Conservation (phyloP, 2,797 vertebrate genomes). For the Furcifer pardalis region DNA sequence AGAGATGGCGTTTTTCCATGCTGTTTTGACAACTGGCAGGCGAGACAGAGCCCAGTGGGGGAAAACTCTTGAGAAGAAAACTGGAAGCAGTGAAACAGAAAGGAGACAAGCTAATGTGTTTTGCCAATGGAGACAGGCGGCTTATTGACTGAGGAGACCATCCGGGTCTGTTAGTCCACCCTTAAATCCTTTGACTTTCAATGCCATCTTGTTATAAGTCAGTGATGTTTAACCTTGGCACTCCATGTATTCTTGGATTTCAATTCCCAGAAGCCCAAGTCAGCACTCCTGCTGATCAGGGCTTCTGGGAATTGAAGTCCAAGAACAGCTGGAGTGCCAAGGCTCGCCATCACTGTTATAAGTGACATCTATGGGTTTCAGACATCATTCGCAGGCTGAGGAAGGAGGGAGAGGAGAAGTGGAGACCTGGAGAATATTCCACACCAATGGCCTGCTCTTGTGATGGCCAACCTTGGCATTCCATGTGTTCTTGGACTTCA, state of each 20-base stretch:
- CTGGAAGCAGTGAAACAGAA: slow-evolving; percentile 25
- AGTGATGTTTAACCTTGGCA: no score
- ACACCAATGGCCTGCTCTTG: no score
- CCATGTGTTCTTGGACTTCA: no score
- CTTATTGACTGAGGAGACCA: background rate
- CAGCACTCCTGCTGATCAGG: no score
- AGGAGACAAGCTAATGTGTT: slow-evolving; percentile 13
- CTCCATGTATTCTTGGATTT: no score
- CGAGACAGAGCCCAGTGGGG: background rate
- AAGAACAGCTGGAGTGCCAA: no score
- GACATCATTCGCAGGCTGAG: background rate
- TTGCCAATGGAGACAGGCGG: slow-evolving; percentile 27
- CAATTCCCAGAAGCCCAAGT: no score
- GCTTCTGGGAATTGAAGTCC: no score
- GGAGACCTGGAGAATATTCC: background rate
- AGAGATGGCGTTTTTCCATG: background rate
- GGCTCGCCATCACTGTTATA: no score
- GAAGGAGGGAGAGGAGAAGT: background rate
- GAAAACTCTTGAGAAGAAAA: background rate
- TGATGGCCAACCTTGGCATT: no score
- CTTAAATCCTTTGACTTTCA: background rate
- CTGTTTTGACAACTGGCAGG: background rate
- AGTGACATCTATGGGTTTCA: background rate
- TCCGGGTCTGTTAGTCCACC: background rate
- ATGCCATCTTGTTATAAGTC: background rate